Percentiles rank a stretch among this genome's conserved stretches.
Evolutionary conservation across 2,888 invertebrate species (phyloP).

Genomic region (Nomada fabriciana): DNA sequence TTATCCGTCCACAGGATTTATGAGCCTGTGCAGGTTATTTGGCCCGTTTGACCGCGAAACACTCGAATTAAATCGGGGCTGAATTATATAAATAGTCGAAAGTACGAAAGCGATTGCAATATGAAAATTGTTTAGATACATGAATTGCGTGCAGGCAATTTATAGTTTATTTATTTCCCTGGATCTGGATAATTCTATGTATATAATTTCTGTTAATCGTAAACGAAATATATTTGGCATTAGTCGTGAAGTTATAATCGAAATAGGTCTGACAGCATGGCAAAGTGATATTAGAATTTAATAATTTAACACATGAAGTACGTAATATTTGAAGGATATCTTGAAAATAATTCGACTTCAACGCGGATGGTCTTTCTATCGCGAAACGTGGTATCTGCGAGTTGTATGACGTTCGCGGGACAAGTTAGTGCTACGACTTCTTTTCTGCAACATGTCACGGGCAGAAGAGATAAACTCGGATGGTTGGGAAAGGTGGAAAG

Average conservation of each 20-base stretch:
- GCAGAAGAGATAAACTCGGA: slow-evolving; percentile 54
- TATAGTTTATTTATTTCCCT: slow-evolving; percentile 1
- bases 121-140: slow-evolving; percentile 15
- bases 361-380: slow-evolving; percentile 11
- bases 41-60: slow-evolving; percentile 66
- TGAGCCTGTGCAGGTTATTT: slow-evolving; percentile 28
- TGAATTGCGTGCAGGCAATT: not conserved
- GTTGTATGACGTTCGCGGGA: slow-evolving; percentile 31
- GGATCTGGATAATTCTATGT: not conserved
- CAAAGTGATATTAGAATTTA: no score
- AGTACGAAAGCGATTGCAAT: not conserved
- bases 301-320: no score
- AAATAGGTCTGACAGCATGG: no score
- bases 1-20: slow-evolving; percentile 51
- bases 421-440: slow-evolving; percentile 43
- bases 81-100: slow-evolving; percentile 58
- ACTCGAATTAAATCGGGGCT: slow-evolving; percentile 69
- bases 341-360: slow-evolving; percentile 23
- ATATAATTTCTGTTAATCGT: not conserved
- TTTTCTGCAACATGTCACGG: slow-evolving; percentile 46
- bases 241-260: no score
- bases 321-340: not conserved
- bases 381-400: slow-evolving; percentile 14
- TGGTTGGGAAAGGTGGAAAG: slow-evolving; percentile 57
- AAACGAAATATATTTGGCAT: no score